A percentile compares a stretch with the other conserved stretches of the same genome.
Evolutionary conservation across 1,140 invertebrate species (phyloP).

Genomic region (Anoplophora glabripennis): DNA sequence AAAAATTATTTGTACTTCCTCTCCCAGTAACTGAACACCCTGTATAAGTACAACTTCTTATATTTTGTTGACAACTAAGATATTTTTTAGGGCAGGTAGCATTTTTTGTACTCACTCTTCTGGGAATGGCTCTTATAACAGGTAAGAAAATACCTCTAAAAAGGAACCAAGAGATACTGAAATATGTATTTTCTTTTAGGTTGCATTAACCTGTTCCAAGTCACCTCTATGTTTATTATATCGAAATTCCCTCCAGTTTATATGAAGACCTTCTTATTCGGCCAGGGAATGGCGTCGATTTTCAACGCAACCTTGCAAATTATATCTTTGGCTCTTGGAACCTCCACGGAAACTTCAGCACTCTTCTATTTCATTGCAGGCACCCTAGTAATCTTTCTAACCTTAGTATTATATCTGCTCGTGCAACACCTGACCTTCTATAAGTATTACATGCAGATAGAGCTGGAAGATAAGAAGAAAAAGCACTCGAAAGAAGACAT

Average conservation of each 20-base stretch:
- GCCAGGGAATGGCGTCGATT: not conserved
- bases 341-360: constrained; percentile 63
- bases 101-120: no score
- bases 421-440: not conserved
- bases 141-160: no score
- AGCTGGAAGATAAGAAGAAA: not conserved
- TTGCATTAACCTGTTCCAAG: no score
- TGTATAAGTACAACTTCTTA: no score
- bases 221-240: not conserved
- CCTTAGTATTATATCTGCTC: constrained; percentile 54
- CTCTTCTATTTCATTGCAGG: constrained; percentile 27
- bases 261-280: constrained; percentile 1
- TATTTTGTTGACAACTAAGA: no score
- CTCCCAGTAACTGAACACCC: no score
- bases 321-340: constrained; percentile 2
- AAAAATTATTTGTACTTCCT: no score
- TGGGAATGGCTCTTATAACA: no score
- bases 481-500: no score
- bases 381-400: constrained; percentile 40
- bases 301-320: constrained; percentile 5
- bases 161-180: no score
- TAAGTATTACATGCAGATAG: constrained; percentile 9
- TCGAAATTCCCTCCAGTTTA: constrained; percentile 3
- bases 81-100: no score
- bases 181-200: no score